These are phyloP conservation scores for Bilobella aurantiaca DNA, from an alignment of 1,140 invertebrate genomes.

Conservation along the genomic window DNA sequence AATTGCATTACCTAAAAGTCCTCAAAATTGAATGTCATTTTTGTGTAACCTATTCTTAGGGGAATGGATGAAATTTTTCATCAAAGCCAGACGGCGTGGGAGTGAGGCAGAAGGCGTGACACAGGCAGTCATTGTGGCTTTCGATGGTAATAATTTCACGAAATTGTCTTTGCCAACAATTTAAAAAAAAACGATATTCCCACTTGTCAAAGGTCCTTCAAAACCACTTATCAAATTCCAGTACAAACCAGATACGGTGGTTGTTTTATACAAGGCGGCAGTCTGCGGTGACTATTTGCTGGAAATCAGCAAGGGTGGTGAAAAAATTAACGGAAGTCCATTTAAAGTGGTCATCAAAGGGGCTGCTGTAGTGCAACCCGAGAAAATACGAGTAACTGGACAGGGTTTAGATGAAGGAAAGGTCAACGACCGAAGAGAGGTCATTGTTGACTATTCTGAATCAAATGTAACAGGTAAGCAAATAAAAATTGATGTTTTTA, in stretches of 20 bases:
- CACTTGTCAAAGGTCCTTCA: background rate
- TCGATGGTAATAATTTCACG: constrained; percentile 1
- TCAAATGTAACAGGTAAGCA: constrained; percentile 5
- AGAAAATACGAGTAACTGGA: constrained; percentile 3
- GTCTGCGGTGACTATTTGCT: background rate
- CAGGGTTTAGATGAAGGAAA: background rate
- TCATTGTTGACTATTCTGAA: background rate
- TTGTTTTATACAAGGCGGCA: constrained; percentile 8
- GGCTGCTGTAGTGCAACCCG: background rate
- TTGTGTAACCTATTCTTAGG: background rate
- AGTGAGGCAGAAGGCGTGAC: constrained; percentile 2
- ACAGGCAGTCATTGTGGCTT: constrained; percentile 4
- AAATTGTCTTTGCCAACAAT: background rate
- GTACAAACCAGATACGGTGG: constrained; percentile 4
- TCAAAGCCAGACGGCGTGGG: background rate
- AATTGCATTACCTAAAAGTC: background rate
- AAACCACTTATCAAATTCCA: constrained; percentile 12
- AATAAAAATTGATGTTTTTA: too few relatives aligned
- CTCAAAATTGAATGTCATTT: background rate
- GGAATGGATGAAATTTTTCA: constrained; percentile 8
- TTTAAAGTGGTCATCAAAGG: background rate
- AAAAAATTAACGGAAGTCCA: constrained; percentile 10
- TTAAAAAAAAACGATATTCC: background rate
- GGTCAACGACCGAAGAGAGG: background rate
- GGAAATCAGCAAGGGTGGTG: constrained; percentile 5